These are phyloP conservation scores for Diceros bicornis DNA, from an alignment of 2,797 vertebrate genomes.

Conservation along the genomic window DNA sequence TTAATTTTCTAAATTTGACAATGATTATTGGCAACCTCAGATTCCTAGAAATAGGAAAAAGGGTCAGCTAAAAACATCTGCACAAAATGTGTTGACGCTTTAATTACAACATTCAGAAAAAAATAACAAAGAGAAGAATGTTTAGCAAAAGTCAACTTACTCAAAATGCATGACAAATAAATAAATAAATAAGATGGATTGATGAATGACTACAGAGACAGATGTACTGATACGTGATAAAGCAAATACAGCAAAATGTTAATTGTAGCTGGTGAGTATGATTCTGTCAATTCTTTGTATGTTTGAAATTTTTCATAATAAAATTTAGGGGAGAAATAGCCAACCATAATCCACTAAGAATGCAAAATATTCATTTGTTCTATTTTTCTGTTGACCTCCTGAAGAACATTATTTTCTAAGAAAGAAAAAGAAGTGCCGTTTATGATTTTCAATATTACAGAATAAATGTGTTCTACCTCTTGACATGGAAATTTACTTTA, in stretches of 20 bases:
- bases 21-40: background rate
- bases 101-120: background rate
- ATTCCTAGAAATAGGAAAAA: conserved; percentile 63
- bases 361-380: background rate
- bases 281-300: conserved; percentile 31
- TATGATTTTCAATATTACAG: background rate
- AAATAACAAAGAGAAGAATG: background rate
- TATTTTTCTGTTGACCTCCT: conserved; percentile 37
- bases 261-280: background rate
- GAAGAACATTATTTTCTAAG: conserved; percentile 25
- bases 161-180: conserved; percentile 1
- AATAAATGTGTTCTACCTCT: background rate
- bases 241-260: background rate
- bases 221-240: conserved; percentile 1
- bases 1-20: conserved; percentile 29
- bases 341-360: conserved; percentile 36
- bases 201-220: background rate
- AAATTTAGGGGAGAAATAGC: background rate
- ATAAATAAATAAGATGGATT: background rate
- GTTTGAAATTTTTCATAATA: conserved; percentile 45
- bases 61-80: conserved; percentile 49
- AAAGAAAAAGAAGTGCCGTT: conserved; percentile 19
- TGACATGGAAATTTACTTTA: conserved; percentile 3
- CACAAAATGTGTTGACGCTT: conserved; percentile 41
- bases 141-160: conserved; percentile 44